Evolutionary conservation across 2,888 invertebrate genomes (phyloP).

Genomic region (Napeogenes inachia): DNA sequence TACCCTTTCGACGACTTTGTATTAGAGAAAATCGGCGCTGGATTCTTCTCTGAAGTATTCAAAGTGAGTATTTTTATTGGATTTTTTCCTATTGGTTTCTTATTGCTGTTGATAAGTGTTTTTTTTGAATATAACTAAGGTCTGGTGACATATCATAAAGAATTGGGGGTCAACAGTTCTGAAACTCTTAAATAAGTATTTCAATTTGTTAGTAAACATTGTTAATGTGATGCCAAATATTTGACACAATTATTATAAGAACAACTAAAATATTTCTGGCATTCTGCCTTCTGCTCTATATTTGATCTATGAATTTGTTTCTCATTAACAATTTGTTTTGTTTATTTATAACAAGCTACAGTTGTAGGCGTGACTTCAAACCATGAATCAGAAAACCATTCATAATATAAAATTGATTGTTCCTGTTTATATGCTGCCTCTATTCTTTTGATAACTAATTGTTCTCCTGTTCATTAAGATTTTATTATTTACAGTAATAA

Average conservation of each 20-base stretch:
- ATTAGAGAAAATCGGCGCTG: constrained; percentile 94
- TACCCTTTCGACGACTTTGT: constrained; percentile 96
- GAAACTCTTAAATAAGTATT: not conserved
- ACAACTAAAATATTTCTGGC: constrained; percentile 17
- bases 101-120: not conserved
- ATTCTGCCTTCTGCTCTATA: constrained; percentile 20
- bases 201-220: constrained; percentile 27
- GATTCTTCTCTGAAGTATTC: constrained; percentile 98
- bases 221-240: constrained; percentile 17
- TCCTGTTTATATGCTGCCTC: too few relatives aligned
- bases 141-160: not conserved
- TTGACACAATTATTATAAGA: constrained; percentile 10
- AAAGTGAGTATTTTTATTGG: constrained; percentile 83
- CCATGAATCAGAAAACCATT: too few relatives aligned
- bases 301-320: constrained; percentile 18
- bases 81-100: not conserved
- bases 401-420: too few relatives aligned
- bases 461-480: too few relatives aligned
- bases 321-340: constrained; percentile 11
- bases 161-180: not conserved
- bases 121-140: not conserved
- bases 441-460: too few relatives aligned
- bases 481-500: too few relatives aligned
- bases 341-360: constrained; percentile 5
- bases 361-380: not conserved